Conservation (phyloP, 2,888 invertebrate genomes). For the Lithophane socia region DNA sequence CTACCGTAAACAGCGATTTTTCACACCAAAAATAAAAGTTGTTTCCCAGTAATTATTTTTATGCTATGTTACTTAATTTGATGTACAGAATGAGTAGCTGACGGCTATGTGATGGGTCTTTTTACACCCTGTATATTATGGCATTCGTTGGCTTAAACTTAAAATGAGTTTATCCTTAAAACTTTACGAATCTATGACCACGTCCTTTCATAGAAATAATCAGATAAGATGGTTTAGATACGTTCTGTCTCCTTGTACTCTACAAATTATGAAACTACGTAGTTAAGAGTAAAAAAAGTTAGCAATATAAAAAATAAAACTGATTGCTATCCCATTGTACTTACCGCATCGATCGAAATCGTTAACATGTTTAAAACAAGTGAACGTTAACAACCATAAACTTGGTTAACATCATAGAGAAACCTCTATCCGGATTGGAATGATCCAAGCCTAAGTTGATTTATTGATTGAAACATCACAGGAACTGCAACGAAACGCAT, state of each 20-base stretch:
- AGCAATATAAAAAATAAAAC: neutral
- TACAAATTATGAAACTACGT: neutral
- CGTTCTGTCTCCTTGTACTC: neutral
- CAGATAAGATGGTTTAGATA: neutral
- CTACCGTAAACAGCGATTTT: no score
- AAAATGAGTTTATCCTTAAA: neutral
- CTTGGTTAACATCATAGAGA: slow-evolving; percentile 7
- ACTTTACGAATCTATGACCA: neutral
- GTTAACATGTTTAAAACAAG: slow-evolving; percentile 13
- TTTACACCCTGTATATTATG: no score
- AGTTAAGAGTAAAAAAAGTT: neutral
- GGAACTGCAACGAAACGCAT: slow-evolving; percentile 43
- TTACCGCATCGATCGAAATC: neutral
- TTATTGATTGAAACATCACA: slow-evolving; percentile 46
- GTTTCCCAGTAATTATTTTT: no score
- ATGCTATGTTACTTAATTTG: no score
- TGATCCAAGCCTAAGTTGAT: slow-evolving; percentile 4
- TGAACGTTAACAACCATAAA: neutral
- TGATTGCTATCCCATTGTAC: neutral
- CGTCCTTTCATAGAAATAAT: neutral
- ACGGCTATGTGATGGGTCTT: no score
- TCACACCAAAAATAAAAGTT: no score
- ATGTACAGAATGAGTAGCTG: no score
- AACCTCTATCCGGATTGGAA: neutral
- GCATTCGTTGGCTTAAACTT: neutral